Conservation (phyloP, 92 coral and sea anemone genomes). For the Porites cylindrica region DNA sequence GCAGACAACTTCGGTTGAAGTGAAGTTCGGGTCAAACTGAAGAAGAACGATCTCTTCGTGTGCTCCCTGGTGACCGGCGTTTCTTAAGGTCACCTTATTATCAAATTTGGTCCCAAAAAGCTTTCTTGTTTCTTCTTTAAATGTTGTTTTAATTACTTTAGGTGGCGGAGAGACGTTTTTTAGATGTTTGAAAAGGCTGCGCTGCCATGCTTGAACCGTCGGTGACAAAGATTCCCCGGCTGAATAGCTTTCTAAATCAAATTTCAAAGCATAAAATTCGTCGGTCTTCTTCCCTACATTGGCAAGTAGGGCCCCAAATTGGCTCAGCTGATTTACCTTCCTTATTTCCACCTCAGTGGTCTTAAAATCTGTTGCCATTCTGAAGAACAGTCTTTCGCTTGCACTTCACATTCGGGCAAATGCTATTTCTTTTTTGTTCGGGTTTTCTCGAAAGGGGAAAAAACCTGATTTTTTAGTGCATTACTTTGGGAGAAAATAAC, state of each 20-base stretch:
- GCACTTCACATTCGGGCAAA: no score
- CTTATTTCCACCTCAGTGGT: conserved; percentile 13
- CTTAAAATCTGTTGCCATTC: background rate
- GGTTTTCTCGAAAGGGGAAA: background rate
- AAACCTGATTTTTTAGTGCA: background rate
- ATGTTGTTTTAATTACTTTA: conserved; percentile 11
- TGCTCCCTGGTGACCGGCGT: conserved; percentile 32
- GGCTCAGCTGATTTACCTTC: background rate
- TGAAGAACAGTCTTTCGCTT: background rate
- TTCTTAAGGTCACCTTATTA: conserved; percentile 21
- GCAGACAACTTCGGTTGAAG: conserved; percentile 54
- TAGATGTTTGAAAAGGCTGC: background rate
- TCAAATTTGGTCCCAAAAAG: conserved; percentile 39
- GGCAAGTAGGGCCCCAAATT: conserved; percentile 1
- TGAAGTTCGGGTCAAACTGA: conserved; percentile 77
- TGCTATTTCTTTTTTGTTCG: background rate
- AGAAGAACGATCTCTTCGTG: conserved; percentile 43
- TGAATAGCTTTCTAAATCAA: background rate
- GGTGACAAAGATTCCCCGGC: conserved; percentile 2
- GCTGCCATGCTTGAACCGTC: conserved; percentile 15
- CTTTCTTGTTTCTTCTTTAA: conserved; percentile 33
- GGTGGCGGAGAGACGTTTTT: conserved; percentile 21
- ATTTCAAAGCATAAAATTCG: background rate
- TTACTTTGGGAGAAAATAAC: background rate
- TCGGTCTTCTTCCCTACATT: conserved; percentile 7